Base-by-base conservation (phyloP, 1,140 invertebrate genomes). In the Aradophagus sp. region DNA sequence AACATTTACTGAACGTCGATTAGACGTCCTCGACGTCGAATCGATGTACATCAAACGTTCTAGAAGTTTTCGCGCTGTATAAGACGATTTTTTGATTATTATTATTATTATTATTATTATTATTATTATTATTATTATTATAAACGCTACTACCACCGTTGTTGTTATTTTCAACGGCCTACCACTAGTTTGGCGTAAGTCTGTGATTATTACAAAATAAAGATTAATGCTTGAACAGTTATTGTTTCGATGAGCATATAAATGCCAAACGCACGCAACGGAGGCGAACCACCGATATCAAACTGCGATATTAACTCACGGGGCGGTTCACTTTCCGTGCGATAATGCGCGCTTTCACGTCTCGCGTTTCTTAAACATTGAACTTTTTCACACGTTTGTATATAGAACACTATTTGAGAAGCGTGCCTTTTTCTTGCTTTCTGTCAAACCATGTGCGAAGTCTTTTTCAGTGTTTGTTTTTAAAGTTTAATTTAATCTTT, bases 171-270 rank as follows among this genome's bases (percentile, higher is more conserved):
- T 74, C 56, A 13, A 58, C 55, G 62, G 74, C 76, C 76, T 76
- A 73, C 63, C 72, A 63, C 69, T n/a, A n/a, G 67, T 76, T 76
- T 76, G 76, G 73, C 76, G 66, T 59, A 76, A 68, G 74, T 78
- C 72, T 78, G n/a, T 78, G 70, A 78, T 78, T 78, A 76, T 73
- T 56, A 62, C 70, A 73, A 61, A 67, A 16, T 55, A 52, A 71
- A 27, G 20, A 62, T 59, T 34, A 65, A 58, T 63, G 45, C 36
- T 52, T 53, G 44, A 39, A 58, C 34, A 32, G 14, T 41, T 38
- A 55, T 41, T 55, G 26, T 63, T 53, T 45, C 39, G 39, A 11
- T 29, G 8, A 35, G 27, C 17, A 34, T 5, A 36, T 12, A 19
- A 13, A 63, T 32, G 12, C 15, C 29, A 20, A 29, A 20, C 38